Conservation (phyloP, 2,797 vertebrate genomes). For the Pseudochirops cupreus region DNA sequence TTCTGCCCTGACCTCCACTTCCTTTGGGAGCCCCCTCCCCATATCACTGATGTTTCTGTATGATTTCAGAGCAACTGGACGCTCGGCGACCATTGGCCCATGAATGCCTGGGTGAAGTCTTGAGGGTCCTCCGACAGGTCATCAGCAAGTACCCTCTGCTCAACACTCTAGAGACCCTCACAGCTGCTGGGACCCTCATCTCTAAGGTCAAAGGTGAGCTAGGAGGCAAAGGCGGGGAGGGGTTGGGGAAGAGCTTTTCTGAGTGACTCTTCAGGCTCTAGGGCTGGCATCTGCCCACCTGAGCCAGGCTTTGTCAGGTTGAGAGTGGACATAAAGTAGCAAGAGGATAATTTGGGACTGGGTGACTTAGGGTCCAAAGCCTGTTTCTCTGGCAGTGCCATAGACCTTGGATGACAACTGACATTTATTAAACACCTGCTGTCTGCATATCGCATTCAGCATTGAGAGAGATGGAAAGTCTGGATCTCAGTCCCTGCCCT, state of each 20-base stretch:
- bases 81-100: conserved; percentile 91
- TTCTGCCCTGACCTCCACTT: not conserved
- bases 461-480: not conserved
- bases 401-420: not conserved
- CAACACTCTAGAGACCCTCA: conserved; percentile 97
- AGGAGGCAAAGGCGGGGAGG: no score
- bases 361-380: not conserved
- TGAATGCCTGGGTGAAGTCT: conserved; percentile 94
- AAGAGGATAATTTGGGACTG: not conserved
- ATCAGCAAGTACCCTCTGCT: conserved; percentile 95
- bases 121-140: conserved; percentile 94
- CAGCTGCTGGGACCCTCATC: conserved; percentile 95
- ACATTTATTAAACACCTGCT: not conserved
- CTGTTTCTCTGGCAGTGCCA: not conserved
- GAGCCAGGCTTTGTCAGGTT: not conserved
- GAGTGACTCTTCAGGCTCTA: not conserved
- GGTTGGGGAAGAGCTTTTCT: not conserved
- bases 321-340: not conserved
- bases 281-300: not conserved
- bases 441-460: not conserved
- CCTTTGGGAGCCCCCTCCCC: not conserved
- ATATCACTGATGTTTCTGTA: not conserved
- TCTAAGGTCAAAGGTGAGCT: conserved; percentile 95
- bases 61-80: conserved; percentile 90
- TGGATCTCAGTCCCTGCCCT: not conserved